Conservation (phyloP, 2,888 invertebrate genomes). For the Lepetodrilus schrolli region DNA sequence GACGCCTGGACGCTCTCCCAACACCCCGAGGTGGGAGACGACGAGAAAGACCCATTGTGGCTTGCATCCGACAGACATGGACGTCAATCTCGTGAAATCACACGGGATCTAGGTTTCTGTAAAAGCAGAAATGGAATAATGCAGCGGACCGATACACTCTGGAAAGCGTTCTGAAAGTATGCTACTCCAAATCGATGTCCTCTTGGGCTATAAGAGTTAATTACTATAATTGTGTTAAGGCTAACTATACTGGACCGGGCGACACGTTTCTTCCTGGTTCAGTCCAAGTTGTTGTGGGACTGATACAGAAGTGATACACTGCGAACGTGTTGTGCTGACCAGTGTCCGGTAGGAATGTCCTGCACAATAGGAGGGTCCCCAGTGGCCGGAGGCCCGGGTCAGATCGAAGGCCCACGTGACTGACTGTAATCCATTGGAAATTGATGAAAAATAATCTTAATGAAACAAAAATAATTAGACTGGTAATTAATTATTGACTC, state of each 20-base stretch:
- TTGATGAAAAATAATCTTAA: conserved; percentile 9
- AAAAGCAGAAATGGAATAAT: neutral
- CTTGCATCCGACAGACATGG: conserved; percentile 4
- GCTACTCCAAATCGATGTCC: conserved; percentile 9
- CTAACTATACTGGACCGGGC: neutral
- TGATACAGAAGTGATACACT: neutral
- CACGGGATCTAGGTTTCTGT: conserved; percentile 2
- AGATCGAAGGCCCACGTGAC: neutral
- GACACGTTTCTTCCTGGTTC: neutral
- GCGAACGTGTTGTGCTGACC: neutral
- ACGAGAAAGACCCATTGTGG: conserved; percentile 14
- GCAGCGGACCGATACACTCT: neutral
- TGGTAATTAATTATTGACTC: conserved; percentile 18
- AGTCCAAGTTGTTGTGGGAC: neutral
- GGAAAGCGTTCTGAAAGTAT: neutral
- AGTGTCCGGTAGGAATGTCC: neutral
- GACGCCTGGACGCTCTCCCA: neutral
- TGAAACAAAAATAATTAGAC: conserved; percentile 25
- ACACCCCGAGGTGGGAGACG: conserved; percentile 10
- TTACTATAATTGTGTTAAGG: conserved; percentile 10
- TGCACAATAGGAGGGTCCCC: neutral
- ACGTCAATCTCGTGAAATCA: conserved; percentile 19
- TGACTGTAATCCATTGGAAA: neutral
- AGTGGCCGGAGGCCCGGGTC: neutral
- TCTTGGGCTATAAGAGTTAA: conserved; percentile 6